A percentile compares a stretch with the other conserved stretches of the same genome.
These are phyloP conservation scores for Pristis pectinata DNA, from an alignment of 2,797 vertebrate genomes.

Conservation along the genomic window DNA sequence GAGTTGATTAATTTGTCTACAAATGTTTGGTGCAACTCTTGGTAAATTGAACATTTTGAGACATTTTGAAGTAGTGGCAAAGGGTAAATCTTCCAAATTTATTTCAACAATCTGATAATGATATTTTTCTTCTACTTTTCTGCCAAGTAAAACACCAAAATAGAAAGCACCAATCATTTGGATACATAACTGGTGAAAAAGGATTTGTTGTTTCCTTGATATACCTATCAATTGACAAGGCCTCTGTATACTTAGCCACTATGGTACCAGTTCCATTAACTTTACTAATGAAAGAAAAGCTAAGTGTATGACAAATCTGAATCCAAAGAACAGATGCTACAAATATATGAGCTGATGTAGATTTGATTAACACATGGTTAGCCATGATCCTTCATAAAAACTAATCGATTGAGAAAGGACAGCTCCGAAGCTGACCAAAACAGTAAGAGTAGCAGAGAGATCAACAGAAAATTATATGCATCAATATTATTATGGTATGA, in stretches of 20 bases:
- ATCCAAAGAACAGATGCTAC: neutral
- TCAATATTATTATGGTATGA: neutral
- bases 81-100: neutral
- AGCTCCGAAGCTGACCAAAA: neutral
- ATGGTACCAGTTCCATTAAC: too few relatives aligned
- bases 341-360: too few relatives aligned
- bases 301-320: neutral
- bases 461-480: too few relatives aligned
- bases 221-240: neutral
- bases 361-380: neutral
- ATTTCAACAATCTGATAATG: neutral
- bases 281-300: neutral
- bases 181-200: neutral
- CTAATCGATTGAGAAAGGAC: neutral
- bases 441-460: neutral
- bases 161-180: neutral
- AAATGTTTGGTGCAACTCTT: neutral
- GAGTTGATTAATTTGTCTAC: neutral
- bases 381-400: neutral
- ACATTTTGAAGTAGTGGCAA: neutral
- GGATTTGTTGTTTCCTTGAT: neutral
- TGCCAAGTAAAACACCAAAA: neutral
- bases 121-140: neutral
- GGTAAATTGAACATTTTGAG: neutral
- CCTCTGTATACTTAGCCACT: neutral